Percentiles rank a stretch among this genome's conserved stretches.
Evolutionary conservation across 2,888 invertebrate genomes (phyloP).

Genomic region (Archips xylosteana): DNA sequence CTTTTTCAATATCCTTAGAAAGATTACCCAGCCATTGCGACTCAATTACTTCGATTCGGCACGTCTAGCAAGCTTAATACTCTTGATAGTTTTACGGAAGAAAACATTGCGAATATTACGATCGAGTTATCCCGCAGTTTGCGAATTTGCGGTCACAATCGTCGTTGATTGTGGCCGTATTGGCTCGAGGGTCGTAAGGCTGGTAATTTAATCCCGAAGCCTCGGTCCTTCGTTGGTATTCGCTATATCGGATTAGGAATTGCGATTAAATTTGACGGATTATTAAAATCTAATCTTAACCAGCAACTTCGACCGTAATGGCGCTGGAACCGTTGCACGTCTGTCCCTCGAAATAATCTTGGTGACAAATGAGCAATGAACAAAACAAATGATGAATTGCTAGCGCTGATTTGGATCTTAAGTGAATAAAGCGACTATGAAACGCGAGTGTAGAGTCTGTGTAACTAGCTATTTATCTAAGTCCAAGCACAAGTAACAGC

Average conservation of each 20-base stretch:
- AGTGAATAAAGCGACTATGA: too few species aligned
- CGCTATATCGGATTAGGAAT: constrained; percentile 6
- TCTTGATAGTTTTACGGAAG: neutral
- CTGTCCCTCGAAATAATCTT: too few species aligned
- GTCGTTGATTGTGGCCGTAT: constrained; percentile 17
- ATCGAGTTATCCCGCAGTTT: constrained; percentile 1
- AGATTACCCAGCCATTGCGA: neutral
- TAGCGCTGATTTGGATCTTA: too few species aligned
- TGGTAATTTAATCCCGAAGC: constrained; percentile 15
- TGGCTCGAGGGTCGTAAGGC: neutral
- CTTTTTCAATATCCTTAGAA: too few species aligned
- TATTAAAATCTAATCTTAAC: neutral
- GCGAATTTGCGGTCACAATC: constrained; percentile 5
- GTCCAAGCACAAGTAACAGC: too few species aligned
- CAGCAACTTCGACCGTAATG: neutral
- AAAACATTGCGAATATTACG: constrained; percentile 2
- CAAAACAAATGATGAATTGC: too few species aligned
- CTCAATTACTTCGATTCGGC: neutral
- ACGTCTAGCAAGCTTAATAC: neutral
- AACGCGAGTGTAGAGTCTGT: too few species aligned
- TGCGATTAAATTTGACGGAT: constrained; percentile 8
- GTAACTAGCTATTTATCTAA: too few species aligned
- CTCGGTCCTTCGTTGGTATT: constrained; percentile 5
- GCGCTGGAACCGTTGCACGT: too few species aligned
- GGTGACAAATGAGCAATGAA: too few species aligned